Percentiles rank a stretch among this genome's conserved stretches.
phyloP scores from a whole-genome alignment of 2,888 invertebrate genomes.

The Hirtodrosophila confusa region DNA sequence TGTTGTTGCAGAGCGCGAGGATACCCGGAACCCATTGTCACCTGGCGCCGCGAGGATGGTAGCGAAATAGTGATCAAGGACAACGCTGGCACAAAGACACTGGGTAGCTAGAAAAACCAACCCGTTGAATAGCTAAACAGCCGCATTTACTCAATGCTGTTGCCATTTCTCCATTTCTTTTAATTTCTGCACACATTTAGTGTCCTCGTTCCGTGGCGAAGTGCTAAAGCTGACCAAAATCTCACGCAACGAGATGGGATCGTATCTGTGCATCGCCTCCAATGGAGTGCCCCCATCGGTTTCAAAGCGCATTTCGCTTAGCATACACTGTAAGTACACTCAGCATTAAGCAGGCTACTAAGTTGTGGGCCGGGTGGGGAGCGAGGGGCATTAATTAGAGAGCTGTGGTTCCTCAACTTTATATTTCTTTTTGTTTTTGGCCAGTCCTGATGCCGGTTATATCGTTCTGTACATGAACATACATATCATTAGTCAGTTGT shows the following conservation, averaged over 20 bases:
- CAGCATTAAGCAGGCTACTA: no score
- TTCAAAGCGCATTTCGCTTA: conserved; percentile 94
- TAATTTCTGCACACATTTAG: conserved; percentile 83
- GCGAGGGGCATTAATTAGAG: conserved; percentile 72
- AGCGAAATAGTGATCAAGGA: conserved; percentile 91
- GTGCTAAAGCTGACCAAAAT: conserved; percentile 91
- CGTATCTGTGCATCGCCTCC: conserved; percentile 94
- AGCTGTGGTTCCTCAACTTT: conserved; percentile 60
- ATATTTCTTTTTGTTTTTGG: neutral
- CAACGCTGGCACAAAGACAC: conserved; percentile 87
- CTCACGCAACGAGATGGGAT: conserved; percentile 94
- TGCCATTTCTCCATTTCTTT: neutral
- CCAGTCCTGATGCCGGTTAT: neutral
- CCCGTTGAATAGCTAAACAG: neutral
- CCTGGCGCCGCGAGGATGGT: conserved; percentile 94
- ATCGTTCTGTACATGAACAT: conserved; percentile 6
- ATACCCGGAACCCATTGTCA: conserved; percentile 91
- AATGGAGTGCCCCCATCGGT: conserved; percentile 95
- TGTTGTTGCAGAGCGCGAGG: conserved; percentile 87
- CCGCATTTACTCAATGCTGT: conserved; percentile 6
- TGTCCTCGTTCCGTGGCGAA: conserved; percentile 90
- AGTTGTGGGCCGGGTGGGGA: neutral
- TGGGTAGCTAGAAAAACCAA: conserved; percentile 84
- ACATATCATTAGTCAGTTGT: conserved; percentile 68
- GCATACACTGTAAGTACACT: conserved; percentile 92